Conservation (phyloP, 2,797 vertebrate species). For the Rhadinocentrus ornatus region DNA sequence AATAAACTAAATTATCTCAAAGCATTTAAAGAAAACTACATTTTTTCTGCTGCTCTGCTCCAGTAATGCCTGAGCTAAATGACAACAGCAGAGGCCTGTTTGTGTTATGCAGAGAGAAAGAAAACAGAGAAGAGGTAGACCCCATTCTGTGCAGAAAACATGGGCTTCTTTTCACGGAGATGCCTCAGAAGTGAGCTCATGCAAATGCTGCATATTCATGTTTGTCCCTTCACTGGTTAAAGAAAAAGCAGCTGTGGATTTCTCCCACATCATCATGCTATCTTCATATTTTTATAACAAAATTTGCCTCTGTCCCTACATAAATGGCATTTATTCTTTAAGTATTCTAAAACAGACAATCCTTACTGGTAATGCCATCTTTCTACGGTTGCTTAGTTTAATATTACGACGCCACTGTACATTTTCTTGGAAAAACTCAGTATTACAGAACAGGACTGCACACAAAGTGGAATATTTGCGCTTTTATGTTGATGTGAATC, state of each 20-base stretch:
- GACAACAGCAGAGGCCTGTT: constrained; percentile 59
- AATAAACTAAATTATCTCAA: too few species aligned
- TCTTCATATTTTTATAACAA: background rate
- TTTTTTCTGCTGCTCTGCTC: background rate
- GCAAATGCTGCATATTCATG: background rate
- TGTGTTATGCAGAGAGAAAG: background rate
- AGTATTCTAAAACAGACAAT: background rate
- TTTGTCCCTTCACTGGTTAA: background rate
- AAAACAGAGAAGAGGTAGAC: background rate
- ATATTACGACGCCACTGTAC: too few species aligned
- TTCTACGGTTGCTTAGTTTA: too few species aligned
- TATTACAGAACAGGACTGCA: background rate
- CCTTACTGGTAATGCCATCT: background rate
- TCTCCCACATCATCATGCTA: background rate
- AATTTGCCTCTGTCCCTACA: background rate
- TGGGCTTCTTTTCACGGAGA: too few species aligned
- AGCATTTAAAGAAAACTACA: background rate
- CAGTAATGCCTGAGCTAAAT: background rate
- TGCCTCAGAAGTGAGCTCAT: too few species aligned
- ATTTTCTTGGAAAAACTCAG: background rate
- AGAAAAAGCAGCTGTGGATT: background rate
- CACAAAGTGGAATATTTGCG: background rate
- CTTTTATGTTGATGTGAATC: constrained; percentile 32
- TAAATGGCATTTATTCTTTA: background rate
- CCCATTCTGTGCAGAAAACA: background rate